Evolutionary conservation across 2,113 vertebrate species (phyloP).

Genomic region (Urocolius indicus): DNA sequence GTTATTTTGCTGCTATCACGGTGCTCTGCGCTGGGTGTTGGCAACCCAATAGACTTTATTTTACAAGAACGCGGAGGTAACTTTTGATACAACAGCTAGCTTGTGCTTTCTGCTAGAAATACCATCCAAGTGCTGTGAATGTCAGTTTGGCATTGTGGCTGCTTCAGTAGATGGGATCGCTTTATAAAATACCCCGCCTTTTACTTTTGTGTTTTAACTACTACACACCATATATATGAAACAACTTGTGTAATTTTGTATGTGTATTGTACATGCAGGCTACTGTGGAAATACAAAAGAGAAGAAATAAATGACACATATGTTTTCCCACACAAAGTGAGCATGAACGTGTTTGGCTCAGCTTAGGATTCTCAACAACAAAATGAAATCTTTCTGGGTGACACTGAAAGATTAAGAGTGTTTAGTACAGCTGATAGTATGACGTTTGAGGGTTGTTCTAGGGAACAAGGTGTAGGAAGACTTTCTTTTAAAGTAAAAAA

Average conservation of each 20-base stretch:
- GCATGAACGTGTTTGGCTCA: background rate
- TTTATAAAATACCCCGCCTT: background rate
- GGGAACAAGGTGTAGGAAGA: background rate
- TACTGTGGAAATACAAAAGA: background rate
- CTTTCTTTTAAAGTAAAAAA: background rate
- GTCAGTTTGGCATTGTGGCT: background rate
- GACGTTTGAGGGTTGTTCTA: background rate
- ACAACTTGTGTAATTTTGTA: background rate
- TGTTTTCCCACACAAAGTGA: background rate
- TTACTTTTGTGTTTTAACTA: background rate
- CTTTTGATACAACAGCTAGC: background rate
- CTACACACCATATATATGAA: background rate
- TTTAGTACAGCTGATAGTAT: background rate
- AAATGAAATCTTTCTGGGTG: background rate
- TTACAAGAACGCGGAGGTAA: constrained; percentile 88
- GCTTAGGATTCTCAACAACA: background rate
- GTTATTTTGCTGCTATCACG: constrained; percentile 86
- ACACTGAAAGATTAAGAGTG: background rate
- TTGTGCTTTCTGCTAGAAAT: background rate
- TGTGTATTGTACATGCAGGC: background rate
- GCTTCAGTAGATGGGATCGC: background rate
- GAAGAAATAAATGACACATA: background rate
- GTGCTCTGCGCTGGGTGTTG: constrained; percentile 86
- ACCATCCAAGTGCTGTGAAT: background rate
- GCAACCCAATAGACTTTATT: constrained; percentile 89